Percentiles rank a stretch among this genome's conserved stretches.
These are phyloP conservation scores for Drosophila rhopaloa DNA, from an alignment of 1,140 invertebrate species.

Conservation along the genomic window DNA sequence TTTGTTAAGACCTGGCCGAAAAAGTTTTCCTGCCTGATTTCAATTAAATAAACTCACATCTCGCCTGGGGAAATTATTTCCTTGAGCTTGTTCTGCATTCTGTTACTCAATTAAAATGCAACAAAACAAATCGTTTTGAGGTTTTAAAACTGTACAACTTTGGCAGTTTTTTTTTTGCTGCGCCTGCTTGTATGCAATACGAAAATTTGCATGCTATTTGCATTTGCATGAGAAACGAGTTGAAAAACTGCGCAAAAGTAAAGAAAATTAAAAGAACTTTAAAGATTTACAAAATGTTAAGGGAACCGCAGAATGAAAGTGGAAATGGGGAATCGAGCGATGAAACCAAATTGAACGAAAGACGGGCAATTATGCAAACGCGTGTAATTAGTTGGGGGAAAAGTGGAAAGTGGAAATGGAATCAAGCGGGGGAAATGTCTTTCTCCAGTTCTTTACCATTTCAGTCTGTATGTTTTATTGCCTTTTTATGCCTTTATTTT, in stretches of 20 bases:
- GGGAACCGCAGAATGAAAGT: constrained; percentile 23
- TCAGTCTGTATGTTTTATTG: constrained; percentile 52
- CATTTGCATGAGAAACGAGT: constrained; percentile 66
- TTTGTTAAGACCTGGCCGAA: constrained; percentile 22
- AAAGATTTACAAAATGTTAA: constrained; percentile 65
- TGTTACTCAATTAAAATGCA: constrained; percentile 69
- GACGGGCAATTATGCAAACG: constrained; percentile 74
- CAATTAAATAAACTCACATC: constrained; percentile 52
- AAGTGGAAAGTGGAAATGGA: constrained; percentile 9
- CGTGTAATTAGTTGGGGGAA: constrained; percentile 67
- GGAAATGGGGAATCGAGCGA: constrained; percentile 26
- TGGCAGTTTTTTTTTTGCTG: constrained; percentile 42
- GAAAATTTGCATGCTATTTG: constrained; percentile 71
- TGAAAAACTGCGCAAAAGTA: constrained; percentile 16
- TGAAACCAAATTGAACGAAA: constrained; percentile 65
- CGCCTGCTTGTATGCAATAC: constrained; percentile 67
- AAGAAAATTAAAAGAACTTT: constrained; percentile 40
- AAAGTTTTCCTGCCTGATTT: constrained; percentile 41
- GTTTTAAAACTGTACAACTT: constrained; percentile 19
- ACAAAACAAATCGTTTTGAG: constrained; percentile 43
- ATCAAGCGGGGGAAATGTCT: constrained; percentile 13
- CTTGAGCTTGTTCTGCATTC: constrained; percentile 20
- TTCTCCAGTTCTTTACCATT: constrained; percentile 25
- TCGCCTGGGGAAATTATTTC: constrained; percentile 4
- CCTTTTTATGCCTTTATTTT: constrained; percentile 67